Conservation (phyloP, 2,113 vertebrate genomes). For the Phainopepla nitens region DNA sequence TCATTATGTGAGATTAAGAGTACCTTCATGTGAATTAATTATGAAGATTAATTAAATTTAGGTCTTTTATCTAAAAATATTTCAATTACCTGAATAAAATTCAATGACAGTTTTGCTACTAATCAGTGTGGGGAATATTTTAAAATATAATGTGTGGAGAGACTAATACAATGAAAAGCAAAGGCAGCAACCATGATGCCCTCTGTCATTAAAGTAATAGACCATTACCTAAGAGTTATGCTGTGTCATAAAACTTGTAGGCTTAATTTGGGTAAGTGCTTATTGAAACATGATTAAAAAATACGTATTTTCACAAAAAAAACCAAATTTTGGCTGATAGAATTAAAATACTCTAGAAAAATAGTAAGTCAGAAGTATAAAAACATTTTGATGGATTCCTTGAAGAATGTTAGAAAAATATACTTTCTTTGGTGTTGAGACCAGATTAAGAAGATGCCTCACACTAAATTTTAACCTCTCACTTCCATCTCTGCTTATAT, state of each 20-base stretch:
- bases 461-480: background rate
- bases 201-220: background rate
- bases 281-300: background rate
- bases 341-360: background rate
- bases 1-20: background rate
- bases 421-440: background rate
- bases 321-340: background rate
- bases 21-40: background rate
- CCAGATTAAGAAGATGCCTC: background rate
- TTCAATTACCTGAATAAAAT: background rate
- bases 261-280: background rate
- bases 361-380: background rate
- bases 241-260: background rate
- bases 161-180: background rate
- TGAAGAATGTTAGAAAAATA: background rate
- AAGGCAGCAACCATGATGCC: fast-evolving
- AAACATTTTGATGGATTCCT: background rate
- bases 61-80: background rate
- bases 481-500: background rate
- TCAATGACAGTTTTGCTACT: background rate
- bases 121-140: background rate
- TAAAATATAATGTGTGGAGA: background rate
- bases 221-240: background rate
- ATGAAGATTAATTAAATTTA: background rate
- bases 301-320: background rate